A percentile compares a stretch with the other conserved stretches of the same genome.
Conservation (phyloP, 2,888 invertebrate genomes). For the Myopa tessellatipennis region DNA sequence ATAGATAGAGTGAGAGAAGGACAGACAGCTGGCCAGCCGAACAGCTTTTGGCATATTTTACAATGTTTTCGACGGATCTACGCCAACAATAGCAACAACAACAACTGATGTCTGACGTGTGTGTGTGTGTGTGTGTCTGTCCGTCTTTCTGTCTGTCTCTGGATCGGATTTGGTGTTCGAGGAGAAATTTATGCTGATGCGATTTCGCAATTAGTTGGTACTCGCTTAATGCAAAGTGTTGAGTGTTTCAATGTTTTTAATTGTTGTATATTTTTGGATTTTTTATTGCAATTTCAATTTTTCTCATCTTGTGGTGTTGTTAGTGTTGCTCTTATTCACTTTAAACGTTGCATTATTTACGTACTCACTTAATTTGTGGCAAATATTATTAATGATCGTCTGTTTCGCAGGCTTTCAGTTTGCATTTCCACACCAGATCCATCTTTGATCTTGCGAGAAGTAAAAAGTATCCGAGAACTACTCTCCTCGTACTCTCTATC, state of each 20-base stretch:
- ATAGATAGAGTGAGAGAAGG: not conserved
- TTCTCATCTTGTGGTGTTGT: not conserved
- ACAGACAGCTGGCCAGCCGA: too few relatives aligned
- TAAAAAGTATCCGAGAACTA: not conserved
- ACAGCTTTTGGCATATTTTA: not conserved
- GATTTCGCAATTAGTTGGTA: constrained; percentile 36
- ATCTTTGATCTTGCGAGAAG: constrained; percentile 6
- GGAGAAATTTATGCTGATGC: constrained; percentile 38
- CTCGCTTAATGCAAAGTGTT: constrained; percentile 30
- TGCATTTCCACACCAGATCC: not conserved
- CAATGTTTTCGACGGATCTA: not conserved
- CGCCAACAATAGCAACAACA: not conserved
- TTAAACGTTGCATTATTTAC: not conserved
- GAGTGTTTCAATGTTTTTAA: not conserved
- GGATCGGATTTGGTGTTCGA: not conserved
- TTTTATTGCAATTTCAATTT: not conserved
- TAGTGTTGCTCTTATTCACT: not conserved
- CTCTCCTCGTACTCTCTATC: not conserved
- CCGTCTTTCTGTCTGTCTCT: not conserved
- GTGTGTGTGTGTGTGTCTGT: not conserved
- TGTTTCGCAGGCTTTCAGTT: not conserved
- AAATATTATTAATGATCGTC: not conserved
- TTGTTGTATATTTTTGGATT: constrained; percentile 1
- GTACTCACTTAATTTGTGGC: not conserved
- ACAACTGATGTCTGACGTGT: not conserved